phyloP scores from a whole-genome alignment of 1,140 invertebrate species.

The Tetramorium parvispinum region DNA sequence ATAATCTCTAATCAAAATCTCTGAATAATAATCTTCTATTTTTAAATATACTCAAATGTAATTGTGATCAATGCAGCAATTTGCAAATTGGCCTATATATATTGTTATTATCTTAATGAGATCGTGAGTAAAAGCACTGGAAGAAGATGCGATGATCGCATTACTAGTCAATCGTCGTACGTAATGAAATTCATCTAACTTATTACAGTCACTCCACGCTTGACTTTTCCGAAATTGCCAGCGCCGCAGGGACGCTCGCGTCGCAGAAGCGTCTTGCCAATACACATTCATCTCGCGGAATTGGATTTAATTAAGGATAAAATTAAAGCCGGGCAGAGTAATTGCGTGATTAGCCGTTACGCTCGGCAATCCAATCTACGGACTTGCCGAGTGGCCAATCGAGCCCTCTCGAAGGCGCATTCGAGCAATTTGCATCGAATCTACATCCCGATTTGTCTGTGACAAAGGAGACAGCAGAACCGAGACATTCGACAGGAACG shows the following conservation, averaged over 20 bases:
- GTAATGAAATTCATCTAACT: slow-evolving; percentile 68
- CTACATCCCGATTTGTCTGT: slow-evolving; percentile 74
- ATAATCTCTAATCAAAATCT: neutral
- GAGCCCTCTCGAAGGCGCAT: slow-evolving; percentile 78
- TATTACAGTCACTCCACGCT: slow-evolving; percentile 29
- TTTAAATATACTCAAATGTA: neutral
- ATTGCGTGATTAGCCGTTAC: slow-evolving; percentile 80
- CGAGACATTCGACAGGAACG: slow-evolving; percentile 5
- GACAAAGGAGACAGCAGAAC: slow-evolving; percentile 51
- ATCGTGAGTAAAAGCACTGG: neutral
- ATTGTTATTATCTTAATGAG: neutral
- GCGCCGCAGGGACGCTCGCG: slow-evolving; percentile 3
- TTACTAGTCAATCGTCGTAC: slow-evolving; percentile 26
- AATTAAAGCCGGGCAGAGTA: slow-evolving; percentile 79
- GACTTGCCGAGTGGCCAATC: slow-evolving; percentile 78
- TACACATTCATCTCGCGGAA: slow-evolving; percentile 72
- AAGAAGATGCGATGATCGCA: neutral
- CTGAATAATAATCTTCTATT: neutral
- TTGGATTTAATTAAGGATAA: slow-evolving; percentile 84
- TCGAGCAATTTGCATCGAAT: slow-evolving; percentile 81
- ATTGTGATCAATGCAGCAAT: neutral
- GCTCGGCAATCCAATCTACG: slow-evolving; percentile 79
- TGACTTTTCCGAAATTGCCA: slow-evolving; percentile 57
- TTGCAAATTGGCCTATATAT: neutral
- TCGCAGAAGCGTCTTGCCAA: slow-evolving; percentile 18